A percentile compares a stretch with the other conserved stretches of the same genome.
Conservation (phyloP, 2,888 invertebrate genomes). For the Schrankia costaestrigalis region DNA sequence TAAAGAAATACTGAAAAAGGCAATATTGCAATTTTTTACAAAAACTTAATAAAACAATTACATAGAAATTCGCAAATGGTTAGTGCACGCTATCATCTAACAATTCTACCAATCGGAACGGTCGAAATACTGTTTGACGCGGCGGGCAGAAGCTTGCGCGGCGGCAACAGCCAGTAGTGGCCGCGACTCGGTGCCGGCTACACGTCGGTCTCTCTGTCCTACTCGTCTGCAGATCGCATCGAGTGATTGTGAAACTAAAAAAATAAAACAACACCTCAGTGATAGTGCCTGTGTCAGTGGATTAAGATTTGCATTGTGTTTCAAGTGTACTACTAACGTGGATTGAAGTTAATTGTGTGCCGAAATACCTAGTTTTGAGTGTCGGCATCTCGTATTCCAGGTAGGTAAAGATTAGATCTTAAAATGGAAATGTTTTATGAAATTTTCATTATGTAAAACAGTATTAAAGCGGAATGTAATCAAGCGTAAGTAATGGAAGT, state of each 20-base stretch:
- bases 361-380: constrained; percentile 28
- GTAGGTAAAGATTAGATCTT: constrained; percentile 35
- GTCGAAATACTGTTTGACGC: constrained; percentile 56
- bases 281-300: constrained; percentile 59
- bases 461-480: constrained; percentile 17
- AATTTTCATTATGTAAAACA: constrained; percentile 16
- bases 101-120: constrained; percentile 45
- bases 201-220: constrained; percentile 39
- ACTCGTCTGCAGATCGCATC: constrained; percentile 35
- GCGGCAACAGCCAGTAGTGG: constrained; percentile 50
- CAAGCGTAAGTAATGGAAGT: constrained; percentile 26
- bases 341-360: constrained; percentile 37
- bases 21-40: too few relatives aligned
- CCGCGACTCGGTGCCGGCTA: constrained; percentile 51
- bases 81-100: constrained; percentile 46
- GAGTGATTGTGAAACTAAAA: constrained; percentile 62
- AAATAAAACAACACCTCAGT: constrained; percentile 38
- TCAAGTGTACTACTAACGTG: constrained; percentile 47
- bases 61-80: constrained; percentile 24
- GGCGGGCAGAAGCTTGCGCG: constrained; percentile 66
- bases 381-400: constrained; percentile 32
- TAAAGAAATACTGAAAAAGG: too few relatives aligned
- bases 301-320: constrained; percentile 47
- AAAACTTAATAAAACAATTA: constrained; percentile 12
- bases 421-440: constrained; percentile 20